Base-by-base conservation (phyloP, 2,797 vertebrate species). In the Halcyon chelicuti region DNA sequence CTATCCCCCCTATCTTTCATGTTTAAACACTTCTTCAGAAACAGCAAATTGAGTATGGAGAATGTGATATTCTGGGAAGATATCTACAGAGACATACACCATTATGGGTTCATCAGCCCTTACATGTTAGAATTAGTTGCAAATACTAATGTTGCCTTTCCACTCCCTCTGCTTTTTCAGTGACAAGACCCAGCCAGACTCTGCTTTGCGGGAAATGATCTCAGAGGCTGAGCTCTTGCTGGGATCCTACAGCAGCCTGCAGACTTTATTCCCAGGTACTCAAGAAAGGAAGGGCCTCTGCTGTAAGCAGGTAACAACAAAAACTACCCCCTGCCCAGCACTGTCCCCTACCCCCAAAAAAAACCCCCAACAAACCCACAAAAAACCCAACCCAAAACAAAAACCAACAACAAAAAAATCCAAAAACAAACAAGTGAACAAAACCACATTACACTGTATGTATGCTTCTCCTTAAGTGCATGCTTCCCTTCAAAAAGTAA, bases 241-340 rank as follows among this genome's bases (percentile, higher is more conserved):
- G 29, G 8, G 2, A 17, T 62, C 47, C 51, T n/a, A 15, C 42
- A 80, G 46, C 19, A 60, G 16, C 47, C 39, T 70, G 31, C 7
- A 60, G 13, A 28, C 6, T 62, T 17, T 70, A 1, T 11, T 85
- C 26, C 28, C 54, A 35, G 7, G 8, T 31, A 15, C 7, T 35
- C 2, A 5, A 26, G 28, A 70, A 49, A 8, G 16, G 19, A 76
- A 35, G 21, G 61, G 7, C 26, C 12, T 73, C 35, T 79, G 10
- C 44, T 44, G 2, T 62, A 51, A 71, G 5, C 4, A 40, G 21
- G n/a, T 40, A 74, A 29, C 14, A 37, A 31, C 14, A 47, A 73
- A 20, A 44, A 7, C 17, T 1, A 1, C 4, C 8, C 10, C 10
- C 14, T 0, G 0, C 3, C 49, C 49, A 51, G 25, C 15, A 25